These are phyloP conservation scores for Ptyas mucosa DNA, from an alignment of 2,113 vertebrate genomes.

Conservation along the genomic window DNA sequence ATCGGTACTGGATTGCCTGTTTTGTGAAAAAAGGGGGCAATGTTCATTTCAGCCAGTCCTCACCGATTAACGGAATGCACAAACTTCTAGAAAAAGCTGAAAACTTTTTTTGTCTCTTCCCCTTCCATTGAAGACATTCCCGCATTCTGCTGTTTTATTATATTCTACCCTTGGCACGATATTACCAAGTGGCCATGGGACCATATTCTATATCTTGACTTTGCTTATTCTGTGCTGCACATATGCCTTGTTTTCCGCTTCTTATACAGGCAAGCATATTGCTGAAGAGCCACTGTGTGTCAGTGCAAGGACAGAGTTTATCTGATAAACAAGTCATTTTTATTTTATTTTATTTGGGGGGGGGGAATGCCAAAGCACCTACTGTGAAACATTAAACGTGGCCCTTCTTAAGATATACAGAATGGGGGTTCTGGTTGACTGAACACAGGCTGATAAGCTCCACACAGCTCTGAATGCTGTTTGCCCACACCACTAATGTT, in stretches of 20 bases:
- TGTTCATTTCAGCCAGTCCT: slow-evolving; percentile 1
- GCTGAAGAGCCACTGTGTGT: slow-evolving; percentile 71
- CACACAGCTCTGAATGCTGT: slow-evolving; percentile 78
- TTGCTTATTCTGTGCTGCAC: slow-evolving; percentile 56
- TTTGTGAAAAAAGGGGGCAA: background rate
- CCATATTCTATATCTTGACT: slow-evolving; percentile 39
- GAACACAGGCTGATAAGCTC: slow-evolving; percentile 78
- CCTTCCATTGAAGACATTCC: background rate
- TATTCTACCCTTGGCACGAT: background rate
- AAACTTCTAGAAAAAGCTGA: slow-evolving; percentile 20
- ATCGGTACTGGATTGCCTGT: background rate
- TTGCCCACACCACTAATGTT: slow-evolving; percentile 83
- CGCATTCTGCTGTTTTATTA: slow-evolving; percentile 7
- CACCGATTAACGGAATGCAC: slow-evolving; percentile 8
- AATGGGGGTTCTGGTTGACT: slow-evolving; percentile 77
- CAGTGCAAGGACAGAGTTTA: slow-evolving; percentile 76
- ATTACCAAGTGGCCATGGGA: slow-evolving; percentile 36
- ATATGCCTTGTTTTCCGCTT: slow-evolving; percentile 60
- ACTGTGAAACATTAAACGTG: slow-evolving; percentile 77
- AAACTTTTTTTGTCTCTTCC: background rate
- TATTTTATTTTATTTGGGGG: background rate
- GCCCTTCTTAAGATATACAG: slow-evolving; percentile 75
- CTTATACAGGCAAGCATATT: slow-evolving; percentile 63
- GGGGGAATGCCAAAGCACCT: slow-evolving; percentile 72
- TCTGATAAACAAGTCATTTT: slow-evolving; percentile 82